Percentiles rank a stretch among this genome's conserved stretches.
phyloP scores from a whole-genome alignment of 2,797 vertebrate genomes.

The Neopelma chrysocephalum region DNA sequence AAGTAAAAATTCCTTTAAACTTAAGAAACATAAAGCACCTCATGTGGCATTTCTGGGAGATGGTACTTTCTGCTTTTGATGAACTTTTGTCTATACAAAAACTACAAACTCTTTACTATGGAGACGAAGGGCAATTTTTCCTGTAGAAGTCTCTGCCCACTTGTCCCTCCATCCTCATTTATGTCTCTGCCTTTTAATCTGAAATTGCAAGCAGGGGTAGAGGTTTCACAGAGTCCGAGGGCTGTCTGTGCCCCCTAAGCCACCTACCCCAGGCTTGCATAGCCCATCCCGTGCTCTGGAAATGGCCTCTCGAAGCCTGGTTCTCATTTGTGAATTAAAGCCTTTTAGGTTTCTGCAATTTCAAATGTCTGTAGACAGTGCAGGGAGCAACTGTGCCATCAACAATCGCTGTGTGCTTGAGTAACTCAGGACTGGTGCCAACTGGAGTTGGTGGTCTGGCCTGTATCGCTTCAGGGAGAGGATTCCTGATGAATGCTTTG shows the following conservation, averaged over 20 bases:
- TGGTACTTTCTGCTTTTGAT: not conserved
- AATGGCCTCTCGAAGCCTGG: not conserved
- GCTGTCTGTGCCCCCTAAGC: not conserved
- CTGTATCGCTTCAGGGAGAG: not conserved
- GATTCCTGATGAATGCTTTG: not conserved
- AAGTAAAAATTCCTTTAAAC: not conserved
- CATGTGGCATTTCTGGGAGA: not conserved
- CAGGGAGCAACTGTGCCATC: not conserved
- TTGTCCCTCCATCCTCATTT: not conserved
- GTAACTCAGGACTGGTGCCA: not conserved
- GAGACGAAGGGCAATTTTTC: not conserved
- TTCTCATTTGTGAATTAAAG: not conserved
- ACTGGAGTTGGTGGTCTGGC: not conserved
- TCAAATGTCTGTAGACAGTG: not conserved
- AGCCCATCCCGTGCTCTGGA: not conserved
- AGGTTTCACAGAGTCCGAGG: not conserved
- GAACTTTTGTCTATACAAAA: not conserved
- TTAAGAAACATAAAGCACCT: not conserved
- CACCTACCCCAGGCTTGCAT: not conserved
- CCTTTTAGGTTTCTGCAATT: not conserved
- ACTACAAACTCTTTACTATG: not conserved
- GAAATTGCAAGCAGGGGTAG: not conserved
- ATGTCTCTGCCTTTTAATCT: not conserved
- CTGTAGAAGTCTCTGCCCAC: not conserved
- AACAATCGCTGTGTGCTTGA: rapidly evolving